Conservation (phyloP, 1,140 invertebrate genomes). For the Lamellibrachia luymesi region DNA sequence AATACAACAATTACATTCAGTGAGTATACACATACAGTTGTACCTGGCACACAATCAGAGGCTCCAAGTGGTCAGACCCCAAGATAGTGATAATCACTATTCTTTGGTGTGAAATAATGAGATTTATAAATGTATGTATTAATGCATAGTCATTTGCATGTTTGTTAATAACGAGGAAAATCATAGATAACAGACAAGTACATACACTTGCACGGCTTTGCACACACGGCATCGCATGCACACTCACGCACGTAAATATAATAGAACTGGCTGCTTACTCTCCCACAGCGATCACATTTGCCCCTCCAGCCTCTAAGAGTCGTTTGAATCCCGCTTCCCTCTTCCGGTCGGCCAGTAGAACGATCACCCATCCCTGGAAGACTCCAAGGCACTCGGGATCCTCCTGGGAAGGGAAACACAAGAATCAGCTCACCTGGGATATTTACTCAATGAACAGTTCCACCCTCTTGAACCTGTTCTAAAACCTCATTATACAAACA, state of each 20-base stretch:
- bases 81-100: too few relatives aligned
- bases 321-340: slow-evolving; percentile 67
- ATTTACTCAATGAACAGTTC: too few relatives aligned
- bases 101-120: too few relatives aligned
- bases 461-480: too few relatives aligned
- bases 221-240: not conserved
- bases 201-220: not conserved
- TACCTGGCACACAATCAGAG: too few relatives aligned
- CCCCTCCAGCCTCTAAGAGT: slow-evolving; percentile 72
- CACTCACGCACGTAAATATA: not conserved
- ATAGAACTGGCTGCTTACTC: slow-evolving; percentile 45
- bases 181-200: not conserved
- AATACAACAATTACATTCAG: too few relatives aligned
- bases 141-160: too few relatives aligned
- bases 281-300: slow-evolving; percentile 63
- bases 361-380: slow-evolving; percentile 68
- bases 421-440: not conserved
- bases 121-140: too few relatives aligned
- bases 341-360: slow-evolving; percentile 68
- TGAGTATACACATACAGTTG: too few relatives aligned
- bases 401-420: slow-evolving; percentile 20
- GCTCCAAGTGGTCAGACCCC: too few relatives aligned
- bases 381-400: slow-evolving; percentile 59
- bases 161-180: too few relatives aligned
- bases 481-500: not conserved